phyloP scores from a whole-genome alignment of 1,140 invertebrate species.

The Procambarus clarkii region DNA sequence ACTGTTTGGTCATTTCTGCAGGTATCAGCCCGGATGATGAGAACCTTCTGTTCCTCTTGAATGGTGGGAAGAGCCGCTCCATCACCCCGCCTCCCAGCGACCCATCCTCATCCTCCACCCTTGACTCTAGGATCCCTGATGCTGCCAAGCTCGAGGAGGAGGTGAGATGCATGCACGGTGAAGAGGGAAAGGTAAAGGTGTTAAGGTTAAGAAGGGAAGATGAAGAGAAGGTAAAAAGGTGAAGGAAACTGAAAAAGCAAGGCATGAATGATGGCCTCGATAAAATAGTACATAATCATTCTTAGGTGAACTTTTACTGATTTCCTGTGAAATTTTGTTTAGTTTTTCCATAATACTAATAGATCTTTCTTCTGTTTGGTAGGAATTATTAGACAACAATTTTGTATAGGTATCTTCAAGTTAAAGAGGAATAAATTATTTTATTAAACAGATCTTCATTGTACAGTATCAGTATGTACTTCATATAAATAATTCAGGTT shows the following conservation, averaged over 20 bases:
- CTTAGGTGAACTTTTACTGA: no score
- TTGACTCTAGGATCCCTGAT: constrained; percentile 53
- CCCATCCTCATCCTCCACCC: constrained; percentile 56
- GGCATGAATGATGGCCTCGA: no score
- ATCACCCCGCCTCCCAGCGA: constrained; percentile 59
- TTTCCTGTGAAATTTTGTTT: no score
- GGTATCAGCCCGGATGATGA: constrained; percentile 58
- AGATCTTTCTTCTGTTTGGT: no score
- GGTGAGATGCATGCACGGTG: constrained; percentile 11
- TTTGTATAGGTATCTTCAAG: no score
- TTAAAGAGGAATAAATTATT: no score
- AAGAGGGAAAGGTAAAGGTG: not conserved
- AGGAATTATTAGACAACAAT: no score
- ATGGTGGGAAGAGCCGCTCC: constrained; percentile 59
- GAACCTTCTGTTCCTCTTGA: constrained; percentile 50
- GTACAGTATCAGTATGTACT: no score
- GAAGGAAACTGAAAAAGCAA: not conserved
- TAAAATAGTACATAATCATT: no score
- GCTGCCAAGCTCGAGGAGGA: constrained; percentile 63
- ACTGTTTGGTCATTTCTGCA: not conserved
- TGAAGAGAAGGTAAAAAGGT: not conserved
- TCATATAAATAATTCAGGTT: no score
- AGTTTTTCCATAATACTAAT: no score
- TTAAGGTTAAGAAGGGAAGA: not conserved
- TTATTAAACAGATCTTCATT: no score